Conservation (phyloP, 2,113 vertebrate species). For the Pachycephala philippinensis region DNA sequence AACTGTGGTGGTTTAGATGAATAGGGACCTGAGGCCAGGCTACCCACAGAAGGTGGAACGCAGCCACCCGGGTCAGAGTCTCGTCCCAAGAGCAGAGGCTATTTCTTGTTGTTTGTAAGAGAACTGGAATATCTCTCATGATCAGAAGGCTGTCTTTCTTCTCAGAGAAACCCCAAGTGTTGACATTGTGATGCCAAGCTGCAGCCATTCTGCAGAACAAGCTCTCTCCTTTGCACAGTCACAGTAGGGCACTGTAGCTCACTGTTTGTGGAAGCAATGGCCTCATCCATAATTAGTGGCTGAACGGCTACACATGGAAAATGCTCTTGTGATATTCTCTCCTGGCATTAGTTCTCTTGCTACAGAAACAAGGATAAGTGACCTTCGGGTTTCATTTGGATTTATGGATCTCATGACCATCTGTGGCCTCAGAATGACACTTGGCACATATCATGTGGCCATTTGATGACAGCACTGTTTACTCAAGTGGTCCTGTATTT, state of each 20-base stretch:
- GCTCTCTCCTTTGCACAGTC: neutral
- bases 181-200: neutral
- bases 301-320: neutral
- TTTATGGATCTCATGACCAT: neutral
- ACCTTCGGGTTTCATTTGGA: neutral
- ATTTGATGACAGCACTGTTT: neutral
- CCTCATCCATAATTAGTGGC: neutral
- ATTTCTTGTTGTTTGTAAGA: neutral
- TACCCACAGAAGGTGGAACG: neutral
- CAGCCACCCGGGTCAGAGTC: neutral
- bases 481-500: neutral
- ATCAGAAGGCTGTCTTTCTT: neutral
- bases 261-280: neutral
- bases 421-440: neutral
- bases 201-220: neutral
- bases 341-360: neutral
- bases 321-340: neutral
- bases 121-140: neutral
- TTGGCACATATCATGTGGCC: neutral
- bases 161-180: neutral
- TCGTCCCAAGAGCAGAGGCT: fast-evolving
- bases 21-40: neutral
- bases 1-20: neutral
- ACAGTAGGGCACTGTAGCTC: neutral
- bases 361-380: neutral